A percentile compares a stretch with the other conserved stretches of the same genome.
Evolutionary conservation across 2,113 vertebrate genomes (phyloP).

Genomic region (Galeopterus variegatus): DNA sequence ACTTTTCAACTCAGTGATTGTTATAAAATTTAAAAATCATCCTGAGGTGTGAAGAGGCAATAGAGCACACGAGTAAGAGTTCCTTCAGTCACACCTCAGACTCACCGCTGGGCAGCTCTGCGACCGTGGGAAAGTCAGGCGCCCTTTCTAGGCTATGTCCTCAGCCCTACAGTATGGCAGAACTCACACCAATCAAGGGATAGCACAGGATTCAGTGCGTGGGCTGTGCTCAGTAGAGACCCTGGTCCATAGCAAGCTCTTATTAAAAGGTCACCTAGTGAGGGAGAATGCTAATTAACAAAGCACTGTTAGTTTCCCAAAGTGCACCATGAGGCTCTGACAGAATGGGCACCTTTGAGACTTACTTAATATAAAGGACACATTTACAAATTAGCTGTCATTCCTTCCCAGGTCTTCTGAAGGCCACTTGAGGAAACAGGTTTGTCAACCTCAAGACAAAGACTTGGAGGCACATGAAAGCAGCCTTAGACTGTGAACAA

Average conservation of each 20-base stretch:
- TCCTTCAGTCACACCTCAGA: not conserved
- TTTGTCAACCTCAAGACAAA: not conserved
- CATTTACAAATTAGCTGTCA: not conserved
- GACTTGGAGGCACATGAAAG: not conserved
- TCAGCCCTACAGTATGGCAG: not conserved
- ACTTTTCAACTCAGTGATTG: not conserved
- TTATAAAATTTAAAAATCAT: too few relatives aligned
- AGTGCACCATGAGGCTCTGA: not conserved
- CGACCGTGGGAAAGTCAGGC: accelerated
- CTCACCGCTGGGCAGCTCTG: not conserved
- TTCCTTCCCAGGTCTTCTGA: not conserved
- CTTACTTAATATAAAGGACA: too few relatives aligned
- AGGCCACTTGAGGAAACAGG: not conserved
- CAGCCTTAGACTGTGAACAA: accelerated
- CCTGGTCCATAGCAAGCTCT: too few relatives aligned
- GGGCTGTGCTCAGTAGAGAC: not conserved
- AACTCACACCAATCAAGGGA: not conserved
- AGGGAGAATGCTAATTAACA: too few relatives aligned
- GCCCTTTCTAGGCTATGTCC: not conserved
- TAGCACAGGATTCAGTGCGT: accelerated
- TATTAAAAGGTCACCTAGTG: accelerated
- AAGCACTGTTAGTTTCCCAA: too few relatives aligned
- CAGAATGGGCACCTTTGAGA: not conserved
- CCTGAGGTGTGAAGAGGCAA: not conserved
- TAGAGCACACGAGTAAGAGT: too few relatives aligned